Base-by-base conservation (phyloP, 2,888 invertebrate species). In the Stenotaenia linearis region DNA sequence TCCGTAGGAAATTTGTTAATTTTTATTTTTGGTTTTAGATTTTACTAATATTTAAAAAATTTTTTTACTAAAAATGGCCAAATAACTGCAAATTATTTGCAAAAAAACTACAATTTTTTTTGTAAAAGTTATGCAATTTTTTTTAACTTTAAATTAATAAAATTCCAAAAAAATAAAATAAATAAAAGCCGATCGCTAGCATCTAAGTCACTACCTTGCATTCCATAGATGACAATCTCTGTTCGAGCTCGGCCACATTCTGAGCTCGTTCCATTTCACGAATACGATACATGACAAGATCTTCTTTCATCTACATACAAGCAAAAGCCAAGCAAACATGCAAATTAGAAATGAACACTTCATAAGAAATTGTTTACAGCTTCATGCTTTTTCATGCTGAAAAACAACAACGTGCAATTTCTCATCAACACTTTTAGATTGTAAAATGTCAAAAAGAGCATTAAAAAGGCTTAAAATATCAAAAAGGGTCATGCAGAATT, bases 181-280 rank as follows among this genome's bases (percentile, higher is more conserved):
- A 23, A 40, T 61, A 45, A 28, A 79, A 28, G n/a, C 69, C 50
- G 10, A 56, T 61, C 18, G 21, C 25, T 28, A 81, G 78, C 32
- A 12, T 78, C 18, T 25, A 80, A 75, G 25, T 45, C 21, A 23
- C 83, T 85, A 94, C 96, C 90, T 95, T 95, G 82, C 95, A 90
- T 88, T 98, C 97, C 83, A 97, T 90, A 84, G 95, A 92, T 9
- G 97, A 96, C 81, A 98, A 94, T 88, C 95, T 95, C 84, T 96
- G 96, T 82, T 93, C 93, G 28, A 98, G 90, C 86, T 97, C 97
- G 2, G 97, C 97, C 81, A 98, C 92, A 81, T 92, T 90, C 87
- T 98, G 97, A 80, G 96, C 93, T 84, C 95, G 95, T 85, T 98
- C 98, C 80, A 97, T 95, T 84, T 97, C 97, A 83, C 94, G 91